These are phyloP conservation scores for Cartodere bifasciata DNA, from an alignment of 2,888 invertebrate genomes.

Conservation along the genomic window DNA sequence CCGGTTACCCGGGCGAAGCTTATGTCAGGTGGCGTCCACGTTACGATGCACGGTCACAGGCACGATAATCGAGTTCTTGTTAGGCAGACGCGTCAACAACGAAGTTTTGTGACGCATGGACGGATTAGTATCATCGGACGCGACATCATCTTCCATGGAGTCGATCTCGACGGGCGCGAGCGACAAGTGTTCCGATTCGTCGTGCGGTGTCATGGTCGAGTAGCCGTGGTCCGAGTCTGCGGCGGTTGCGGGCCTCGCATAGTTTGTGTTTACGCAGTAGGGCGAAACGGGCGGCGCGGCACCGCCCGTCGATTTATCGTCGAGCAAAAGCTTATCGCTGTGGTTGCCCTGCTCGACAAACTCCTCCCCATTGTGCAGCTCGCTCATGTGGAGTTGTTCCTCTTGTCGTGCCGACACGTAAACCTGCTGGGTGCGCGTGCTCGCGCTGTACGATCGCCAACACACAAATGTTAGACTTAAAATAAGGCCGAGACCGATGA, in stretches of 20 bases:
- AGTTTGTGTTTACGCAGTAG: constrained; percentile 73
- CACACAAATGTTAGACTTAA: constrained; percentile 76
- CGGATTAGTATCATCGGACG: constrained; percentile 43
- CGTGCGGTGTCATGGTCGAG: constrained; percentile 87
- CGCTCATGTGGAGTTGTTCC: constrained; percentile 55
- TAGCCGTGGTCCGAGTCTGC: constrained; percentile 90
- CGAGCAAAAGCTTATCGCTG: constrained; percentile 54
- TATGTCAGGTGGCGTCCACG: constrained; percentile 58
- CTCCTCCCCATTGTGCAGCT: constrained; percentile 57
- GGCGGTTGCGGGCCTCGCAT: constrained; percentile 60
- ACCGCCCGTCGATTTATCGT: constrained; percentile 33
- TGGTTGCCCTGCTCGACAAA: constrained; percentile 49
- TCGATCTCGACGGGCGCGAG: constrained; percentile 58
- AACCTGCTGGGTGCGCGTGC: constrained; percentile 33
- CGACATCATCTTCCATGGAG: constrained; percentile 41
- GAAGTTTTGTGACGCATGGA: constrained; percentile 27
- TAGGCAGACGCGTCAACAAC: constrained; percentile 28
- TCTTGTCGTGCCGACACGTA: constrained; percentile 41
- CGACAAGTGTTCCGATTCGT: constrained; percentile 74
- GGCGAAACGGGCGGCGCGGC: constrained; percentile 73
- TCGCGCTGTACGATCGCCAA: constrained; percentile 54
- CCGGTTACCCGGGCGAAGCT: no score
- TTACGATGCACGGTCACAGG: constrained; percentile 83
- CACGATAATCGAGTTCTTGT: constrained; percentile 55
- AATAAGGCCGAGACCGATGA: constrained; percentile 68